phyloP scores from a whole-genome alignment of 2,113 vertebrate genomes.

The Ctenodactylus gundi region DNA sequence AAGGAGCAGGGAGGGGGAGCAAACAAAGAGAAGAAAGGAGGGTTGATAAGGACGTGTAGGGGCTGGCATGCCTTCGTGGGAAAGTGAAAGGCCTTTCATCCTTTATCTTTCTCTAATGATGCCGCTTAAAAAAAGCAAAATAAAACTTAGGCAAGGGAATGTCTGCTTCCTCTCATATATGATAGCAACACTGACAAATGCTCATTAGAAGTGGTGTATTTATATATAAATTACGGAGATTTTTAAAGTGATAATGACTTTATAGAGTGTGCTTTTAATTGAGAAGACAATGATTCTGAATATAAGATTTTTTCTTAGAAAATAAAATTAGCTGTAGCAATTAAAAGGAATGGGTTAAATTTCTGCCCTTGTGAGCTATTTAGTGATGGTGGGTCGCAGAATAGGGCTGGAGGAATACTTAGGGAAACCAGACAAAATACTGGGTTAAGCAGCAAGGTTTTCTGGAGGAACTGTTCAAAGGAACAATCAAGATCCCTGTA shows the following conservation, averaged over 20 bases:
- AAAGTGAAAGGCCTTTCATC: not conserved
- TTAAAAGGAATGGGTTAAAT: not conserved
- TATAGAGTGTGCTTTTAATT: not conserved
- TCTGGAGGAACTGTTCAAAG: too few relatives aligned
- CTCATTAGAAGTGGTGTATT: not conserved
- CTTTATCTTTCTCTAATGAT: not conserved
- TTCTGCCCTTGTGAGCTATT: too few relatives aligned
- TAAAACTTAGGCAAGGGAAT: constrained; percentile 1
- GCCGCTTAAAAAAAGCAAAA: not conserved
- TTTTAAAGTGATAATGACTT: not conserved
- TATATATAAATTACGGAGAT: not conserved
- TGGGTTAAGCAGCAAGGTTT: too few relatives aligned
- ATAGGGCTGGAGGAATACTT: too few relatives aligned
- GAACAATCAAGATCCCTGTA: too few relatives aligned
- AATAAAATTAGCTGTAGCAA: not conserved
- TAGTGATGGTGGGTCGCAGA: too few relatives aligned
- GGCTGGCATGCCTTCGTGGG: not conserved
- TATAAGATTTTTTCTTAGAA: not conserved
- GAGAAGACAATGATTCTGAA: not conserved
- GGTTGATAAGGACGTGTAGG: not conserved
- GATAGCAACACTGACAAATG: not conserved
- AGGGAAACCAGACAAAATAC: too few relatives aligned
- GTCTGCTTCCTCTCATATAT: not conserved
- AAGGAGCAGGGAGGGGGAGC: not conserved
- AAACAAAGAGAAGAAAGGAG: not conserved